phyloP scores from a whole-genome alignment of 2,797 vertebrate genomes.

The Semaprochilodus insignis region DNA sequence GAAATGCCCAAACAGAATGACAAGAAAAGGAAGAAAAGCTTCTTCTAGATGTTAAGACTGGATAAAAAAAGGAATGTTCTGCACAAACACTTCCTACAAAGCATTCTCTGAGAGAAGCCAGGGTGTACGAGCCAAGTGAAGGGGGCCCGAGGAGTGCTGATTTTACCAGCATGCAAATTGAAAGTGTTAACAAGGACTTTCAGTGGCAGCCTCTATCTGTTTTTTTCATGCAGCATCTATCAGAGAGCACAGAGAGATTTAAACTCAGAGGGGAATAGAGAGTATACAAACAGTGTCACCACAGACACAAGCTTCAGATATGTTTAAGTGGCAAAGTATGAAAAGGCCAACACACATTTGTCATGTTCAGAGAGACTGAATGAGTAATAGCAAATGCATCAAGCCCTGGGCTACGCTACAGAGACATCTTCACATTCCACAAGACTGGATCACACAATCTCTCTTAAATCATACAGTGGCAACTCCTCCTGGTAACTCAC shows the following conservation, averaged over 20 bases:
- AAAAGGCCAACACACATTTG: conserved; percentile 47
- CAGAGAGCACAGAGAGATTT: conserved; percentile 21
- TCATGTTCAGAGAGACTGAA: conserved; percentile 5
- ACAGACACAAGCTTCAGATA: conserved; percentile 28
- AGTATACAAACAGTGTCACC: conserved; percentile 41
- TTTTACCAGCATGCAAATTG: conserved; percentile 66
- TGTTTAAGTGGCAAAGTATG: neutral
- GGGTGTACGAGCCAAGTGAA: conserved; percentile 55
- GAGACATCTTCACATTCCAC: conserved; percentile 58
- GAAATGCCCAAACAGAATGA: conserved; percentile 32
- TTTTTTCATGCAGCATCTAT: conserved; percentile 52
- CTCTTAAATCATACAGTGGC: conserved; percentile 36
- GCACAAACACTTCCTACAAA: conserved; percentile 58
- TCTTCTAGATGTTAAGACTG: conserved; percentile 39
- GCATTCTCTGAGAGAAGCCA: conserved; percentile 40
- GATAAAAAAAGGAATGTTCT: conserved; percentile 31
- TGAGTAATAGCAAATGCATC: conserved; percentile 62
- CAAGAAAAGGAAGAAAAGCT: conserved; percentile 50
- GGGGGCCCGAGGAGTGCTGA: conserved; percentile 45
- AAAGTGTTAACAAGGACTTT: conserved; percentile 71
- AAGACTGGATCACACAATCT: conserved; percentile 50
- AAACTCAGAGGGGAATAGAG: conserved; percentile 38
- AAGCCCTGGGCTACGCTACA: conserved; percentile 40
- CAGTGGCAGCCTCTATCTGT: conserved; percentile 50
- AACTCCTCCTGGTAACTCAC: conserved; percentile 27